These are phyloP conservation scores for Himantopus leucocephalus DNA, from an alignment of 2,113 vertebrate species.

Conservation along the genomic window DNA sequence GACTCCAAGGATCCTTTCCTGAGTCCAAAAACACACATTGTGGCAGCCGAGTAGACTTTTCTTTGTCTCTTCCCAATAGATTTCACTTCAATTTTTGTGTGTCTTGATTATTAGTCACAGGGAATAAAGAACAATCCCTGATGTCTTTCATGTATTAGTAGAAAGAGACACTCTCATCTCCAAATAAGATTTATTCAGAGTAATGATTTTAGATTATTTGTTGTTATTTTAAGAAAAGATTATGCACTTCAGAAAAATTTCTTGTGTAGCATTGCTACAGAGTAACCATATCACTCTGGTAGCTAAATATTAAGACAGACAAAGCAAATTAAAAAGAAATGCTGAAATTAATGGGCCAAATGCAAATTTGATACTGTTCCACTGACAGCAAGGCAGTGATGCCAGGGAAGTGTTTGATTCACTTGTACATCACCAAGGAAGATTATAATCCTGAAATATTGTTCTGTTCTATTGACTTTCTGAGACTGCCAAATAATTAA, in stretches of 20 bases:
- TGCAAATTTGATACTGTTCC: background rate
- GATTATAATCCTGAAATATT: background rate
- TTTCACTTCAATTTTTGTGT: background rate
- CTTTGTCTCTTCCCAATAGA: background rate
- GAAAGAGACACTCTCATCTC: background rate
- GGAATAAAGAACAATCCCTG: background rate
- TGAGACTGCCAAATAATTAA: background rate
- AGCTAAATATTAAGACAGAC: background rate
- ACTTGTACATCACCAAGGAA: background rate
- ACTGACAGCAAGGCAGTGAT: background rate
- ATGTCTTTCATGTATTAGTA: background rate
- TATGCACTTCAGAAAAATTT: background rate
- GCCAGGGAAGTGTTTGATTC: background rate
- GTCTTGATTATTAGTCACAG: background rate
- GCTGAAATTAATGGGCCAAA: background rate
- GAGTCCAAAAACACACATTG: background rate
- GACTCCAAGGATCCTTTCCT: background rate
- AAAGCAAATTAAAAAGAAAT: background rate
- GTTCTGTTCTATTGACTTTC: background rate
- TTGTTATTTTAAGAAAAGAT: background rate
- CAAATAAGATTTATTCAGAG: background rate
- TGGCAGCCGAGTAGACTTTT: background rate
- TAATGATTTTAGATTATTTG: background rate
- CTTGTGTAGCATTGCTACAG: background rate
- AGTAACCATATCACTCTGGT: background rate